phyloP scores from a whole-genome alignment of 2,113 vertebrate species.

The Poeciliopsis prolifica region DNA sequence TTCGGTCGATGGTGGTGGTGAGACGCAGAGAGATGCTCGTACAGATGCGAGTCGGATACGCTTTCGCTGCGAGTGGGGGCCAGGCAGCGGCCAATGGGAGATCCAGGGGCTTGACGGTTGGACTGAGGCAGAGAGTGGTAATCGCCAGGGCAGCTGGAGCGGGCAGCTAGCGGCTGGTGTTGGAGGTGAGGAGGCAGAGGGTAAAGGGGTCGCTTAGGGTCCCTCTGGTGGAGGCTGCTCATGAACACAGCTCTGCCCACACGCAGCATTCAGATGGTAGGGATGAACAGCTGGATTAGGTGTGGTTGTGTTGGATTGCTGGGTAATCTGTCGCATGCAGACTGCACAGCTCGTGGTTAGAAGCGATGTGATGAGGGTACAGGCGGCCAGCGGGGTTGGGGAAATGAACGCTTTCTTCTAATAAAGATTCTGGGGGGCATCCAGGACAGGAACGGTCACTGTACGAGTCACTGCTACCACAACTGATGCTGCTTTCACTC shows the following conservation, averaged over 20 bases:
- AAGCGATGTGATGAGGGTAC: constrained; percentile 78
- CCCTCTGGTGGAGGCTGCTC: constrained; percentile 87
- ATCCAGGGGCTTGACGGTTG: constrained; percentile 73
- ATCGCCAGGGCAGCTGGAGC: constrained; percentile 90
- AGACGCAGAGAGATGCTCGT: constrained; percentile 83
- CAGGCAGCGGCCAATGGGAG: constrained; percentile 85
- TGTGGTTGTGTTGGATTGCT: constrained; percentile 80
- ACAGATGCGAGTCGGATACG: constrained; percentile 89
- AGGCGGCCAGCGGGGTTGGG: constrained; percentile 75
- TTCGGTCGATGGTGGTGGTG: constrained; percentile 86
- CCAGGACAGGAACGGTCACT: constrained; percentile 85
- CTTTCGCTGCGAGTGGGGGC: constrained; percentile 88
- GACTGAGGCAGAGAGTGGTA: constrained; percentile 81
- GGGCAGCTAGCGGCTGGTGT: constrained; percentile 81
- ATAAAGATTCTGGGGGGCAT: constrained; percentile 82
- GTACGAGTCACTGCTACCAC: constrained; percentile 91
- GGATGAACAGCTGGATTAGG: constrained; percentile 74
- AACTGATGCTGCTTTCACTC: constrained; percentile 92
- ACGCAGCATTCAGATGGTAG: constrained; percentile 84
- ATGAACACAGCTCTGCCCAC: constrained; percentile 84
- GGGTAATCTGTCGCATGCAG: constrained; percentile 81
- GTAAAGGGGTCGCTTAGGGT: constrained; percentile 84
- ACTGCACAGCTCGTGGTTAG: constrained; percentile 80
- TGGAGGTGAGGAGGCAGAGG: constrained; percentile 87
- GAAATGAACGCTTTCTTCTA: constrained; percentile 87